Evolutionary conservation across 2,888 invertebrate genomes (phyloP), one percentile per base, ranked within the genome.

Genomic region (Andrena hattorfiana): DNA sequence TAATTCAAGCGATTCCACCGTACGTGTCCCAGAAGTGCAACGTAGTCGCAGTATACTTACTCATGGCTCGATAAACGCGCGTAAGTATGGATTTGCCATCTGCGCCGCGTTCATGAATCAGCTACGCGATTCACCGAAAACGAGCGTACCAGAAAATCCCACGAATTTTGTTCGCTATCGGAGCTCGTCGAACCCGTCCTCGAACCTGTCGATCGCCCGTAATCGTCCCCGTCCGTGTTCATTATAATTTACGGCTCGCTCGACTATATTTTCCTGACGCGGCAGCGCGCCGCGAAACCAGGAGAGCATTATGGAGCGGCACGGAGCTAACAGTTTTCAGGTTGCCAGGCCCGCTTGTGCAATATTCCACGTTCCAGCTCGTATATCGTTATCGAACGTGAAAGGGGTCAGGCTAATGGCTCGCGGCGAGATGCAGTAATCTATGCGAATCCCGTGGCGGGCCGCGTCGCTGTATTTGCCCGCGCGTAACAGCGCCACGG

Each of bases 391-490:
- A 82, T 84, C 86, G 86, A 85, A 86, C 84, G 85, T 66, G 86
- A 88, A 87, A 86, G 84, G 75, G 87, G 83, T 86, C 85, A 84
- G 85, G 85, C 87, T 89, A 91, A 92, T 92, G 90, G 89, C 89
- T 90, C 88, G 89, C 84, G 82, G 89, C 84, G 83, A 90, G 90
- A 90, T 86, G 86, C 85, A 85, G 81, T 89, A 89, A 90, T 91
- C 88, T 89, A 89, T 88, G 86, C 87, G 89, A 89, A 86, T 90
- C 85, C 82, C 85, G 87, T 59, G 87, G 78, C 71, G 78, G 71
- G 69, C 69, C 73, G 71, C 30, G 51, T 35, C 13, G 54, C 56
- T 76, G 67, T 35, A 56, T 72, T 51, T 51, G 56, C 51, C 26
- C 71, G 68, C 73, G n/a, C 10, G 32, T 30, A 72, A 56, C 68